Conservation (phyloP, 2,888 invertebrate species). For the Dione juno region DNA sequence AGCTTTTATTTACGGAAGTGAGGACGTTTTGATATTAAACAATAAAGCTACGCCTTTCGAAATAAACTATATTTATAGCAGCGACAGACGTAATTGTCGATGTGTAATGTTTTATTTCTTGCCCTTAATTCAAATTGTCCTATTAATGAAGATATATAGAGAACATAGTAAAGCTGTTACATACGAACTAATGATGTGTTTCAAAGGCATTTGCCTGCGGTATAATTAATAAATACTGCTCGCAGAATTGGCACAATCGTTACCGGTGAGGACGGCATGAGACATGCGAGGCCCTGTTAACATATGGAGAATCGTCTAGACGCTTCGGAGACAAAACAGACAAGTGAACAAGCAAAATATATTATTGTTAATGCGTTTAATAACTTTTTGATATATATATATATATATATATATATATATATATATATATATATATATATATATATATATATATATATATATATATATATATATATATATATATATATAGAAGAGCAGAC, state of each 20-base stretch:
- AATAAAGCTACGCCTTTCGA: slow-evolving; percentile 12
- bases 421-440: too few species aligned
- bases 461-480: too few species aligned
- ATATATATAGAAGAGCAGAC: too few species aligned
- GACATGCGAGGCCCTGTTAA: slow-evolving; percentile 38
- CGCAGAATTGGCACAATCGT: slow-evolving; percentile 41
- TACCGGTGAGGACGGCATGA: slow-evolving; percentile 36
- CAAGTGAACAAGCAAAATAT: slow-evolving; percentile 27
- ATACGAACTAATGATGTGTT: slow-evolving; percentile 37
- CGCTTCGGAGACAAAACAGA: slow-evolving; percentile 38
- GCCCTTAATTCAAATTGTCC: slow-evolving; percentile 27
- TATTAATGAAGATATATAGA: slow-evolving; percentile 31
- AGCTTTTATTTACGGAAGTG: slow-evolving; percentile 7
- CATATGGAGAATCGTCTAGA: slow-evolving; percentile 42
- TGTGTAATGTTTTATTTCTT: slow-evolving; percentile 10
- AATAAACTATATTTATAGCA: slow-evolving; percentile 17
- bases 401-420: too few species aligned
- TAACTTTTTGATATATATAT: background rate
- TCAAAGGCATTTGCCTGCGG: slow-evolving; percentile 27
- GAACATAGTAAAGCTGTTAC: slow-evolving; percentile 32
- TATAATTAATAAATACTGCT: slow-evolving; percentile 41
- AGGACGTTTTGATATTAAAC: slow-evolving; percentile 10
- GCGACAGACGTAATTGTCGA: slow-evolving; percentile 9
- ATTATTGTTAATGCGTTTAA: slow-evolving; percentile 11
- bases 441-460: too few species aligned